These are phyloP conservation scores for Xestobium rufovillosum DNA, from an alignment of 2,888 invertebrate genomes.

Conservation along the genomic window DNA sequence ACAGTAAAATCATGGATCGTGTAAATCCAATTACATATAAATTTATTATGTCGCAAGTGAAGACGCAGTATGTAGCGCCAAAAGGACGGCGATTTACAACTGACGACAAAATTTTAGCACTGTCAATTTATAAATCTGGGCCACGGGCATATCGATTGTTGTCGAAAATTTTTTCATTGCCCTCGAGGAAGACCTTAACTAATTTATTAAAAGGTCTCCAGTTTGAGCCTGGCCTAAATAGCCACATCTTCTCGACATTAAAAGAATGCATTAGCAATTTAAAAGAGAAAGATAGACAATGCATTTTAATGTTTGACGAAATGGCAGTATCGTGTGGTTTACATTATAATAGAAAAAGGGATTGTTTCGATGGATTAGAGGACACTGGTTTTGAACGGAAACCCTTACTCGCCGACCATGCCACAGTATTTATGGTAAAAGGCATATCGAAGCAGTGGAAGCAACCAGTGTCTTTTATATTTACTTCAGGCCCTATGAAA, in stretches of 20 bases:
- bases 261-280: slow-evolving; percentile 16
- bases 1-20: too few relatives aligned
- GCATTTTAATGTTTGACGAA: slow-evolving; percentile 7
- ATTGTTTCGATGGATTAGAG: too few relatives aligned
- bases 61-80: slow-evolving; percentile 15
- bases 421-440: slow-evolving; percentile 8
- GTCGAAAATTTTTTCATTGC: slow-evolving; percentile 22
- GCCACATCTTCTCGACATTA: slow-evolving; percentile 17
- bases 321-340: background rate
- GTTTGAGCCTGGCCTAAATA: slow-evolving; percentile 20
- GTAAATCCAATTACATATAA: too few relatives aligned
- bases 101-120: slow-evolving; percentile 23
- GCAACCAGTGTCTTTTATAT: slow-evolving; percentile 3
- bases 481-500: slow-evolving; percentile 5
- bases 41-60: slow-evolving; percentile 13
- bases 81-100: slow-evolving; percentile 20
- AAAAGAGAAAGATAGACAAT: slow-evolving; percentile 7
- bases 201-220: slow-evolving; percentile 17
- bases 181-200: slow-evolving; percentile 20
- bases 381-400: too few relatives aligned
- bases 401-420: slow-evolving; percentile 7
- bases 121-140: slow-evolving; percentile 21
- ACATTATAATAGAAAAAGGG: background rate
- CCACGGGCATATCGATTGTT: slow-evolving; percentile 19
- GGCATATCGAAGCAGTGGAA: slow-evolving; percentile 9